These are phyloP conservation scores for Melikaiella ostensackeni DNA, from an alignment of 2,888 invertebrate genomes.

Conservation along the genomic window DNA sequence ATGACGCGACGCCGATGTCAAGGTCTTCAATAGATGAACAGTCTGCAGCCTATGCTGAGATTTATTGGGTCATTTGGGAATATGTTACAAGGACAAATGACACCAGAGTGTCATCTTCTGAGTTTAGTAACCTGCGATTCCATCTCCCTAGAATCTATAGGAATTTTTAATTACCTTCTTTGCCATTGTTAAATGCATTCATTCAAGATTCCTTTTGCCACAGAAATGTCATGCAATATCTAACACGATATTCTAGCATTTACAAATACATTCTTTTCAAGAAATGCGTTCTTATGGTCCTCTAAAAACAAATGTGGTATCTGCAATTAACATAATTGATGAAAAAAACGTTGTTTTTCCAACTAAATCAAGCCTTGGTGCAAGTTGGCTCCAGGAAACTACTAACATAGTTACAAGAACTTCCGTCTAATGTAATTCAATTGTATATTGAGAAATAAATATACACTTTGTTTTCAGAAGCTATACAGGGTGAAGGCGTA, in stretches of 20 bases:
- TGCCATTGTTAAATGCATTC: no score
- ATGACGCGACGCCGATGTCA: conserved; percentile 64
- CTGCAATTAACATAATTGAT: no score
- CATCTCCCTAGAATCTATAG: background rate
- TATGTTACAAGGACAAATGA: conserved; percentile 72
- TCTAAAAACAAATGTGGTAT: no score
- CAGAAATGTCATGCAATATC: no score
- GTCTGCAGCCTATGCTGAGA: conserved; percentile 61
- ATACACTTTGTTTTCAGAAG: background rate
- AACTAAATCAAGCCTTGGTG: no score
- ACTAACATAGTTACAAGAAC: background rate
- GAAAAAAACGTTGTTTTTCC: no score
- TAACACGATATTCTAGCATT: no score
- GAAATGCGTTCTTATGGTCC: no score
- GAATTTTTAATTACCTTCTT: no score
- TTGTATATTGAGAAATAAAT: background rate
- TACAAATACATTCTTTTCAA: no score
- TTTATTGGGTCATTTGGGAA: conserved; percentile 74
- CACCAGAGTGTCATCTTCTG: background rate
- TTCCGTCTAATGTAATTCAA: background rate
- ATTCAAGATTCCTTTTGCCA: no score
- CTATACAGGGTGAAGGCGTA: conserved; percentile 6
- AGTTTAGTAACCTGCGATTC: background rate
- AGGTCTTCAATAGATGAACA: conserved; percentile 68
- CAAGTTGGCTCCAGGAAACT: no score